A percentile compares a stretch with the other conserved stretches of the same genome.
Evolutionary conservation across 64 coral and sea anemone genomes (phyloP).

Genomic region (Dendrophyllia cribrosa): DNA sequence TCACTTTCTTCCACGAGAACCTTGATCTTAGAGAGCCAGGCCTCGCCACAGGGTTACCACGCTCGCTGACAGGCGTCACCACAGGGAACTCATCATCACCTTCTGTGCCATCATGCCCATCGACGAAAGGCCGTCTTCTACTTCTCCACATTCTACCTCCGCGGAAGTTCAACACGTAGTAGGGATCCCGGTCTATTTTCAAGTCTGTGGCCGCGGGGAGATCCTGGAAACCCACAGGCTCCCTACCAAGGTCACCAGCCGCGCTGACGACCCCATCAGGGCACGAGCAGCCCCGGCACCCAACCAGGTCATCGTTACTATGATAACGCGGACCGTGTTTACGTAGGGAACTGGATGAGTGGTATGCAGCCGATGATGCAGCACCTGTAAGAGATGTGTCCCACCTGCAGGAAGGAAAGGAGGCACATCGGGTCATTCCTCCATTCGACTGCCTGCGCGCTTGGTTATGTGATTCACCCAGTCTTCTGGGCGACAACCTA

Average conservation of each 20-base stretch:
- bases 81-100: neutral
- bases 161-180: conserved; percentile 17
- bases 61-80: neutral
- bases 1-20: neutral
- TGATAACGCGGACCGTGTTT: conserved; percentile 37
- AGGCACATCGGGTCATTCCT: conserved; percentile 77
- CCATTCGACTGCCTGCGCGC: conserved; percentile 46
- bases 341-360: conserved; percentile 47
- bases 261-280: neutral
- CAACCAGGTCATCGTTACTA: conserved; percentile 34
- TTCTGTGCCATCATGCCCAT: neutral
- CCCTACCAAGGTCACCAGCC: neutral
- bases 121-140: neutral
- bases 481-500: conserved; percentile 44
- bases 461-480: conserved; percentile 1
- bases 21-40: neutral
- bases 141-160: neutral
- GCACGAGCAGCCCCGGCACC: neutral
- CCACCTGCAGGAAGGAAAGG: conserved; percentile 95
- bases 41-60: neutral
- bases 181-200: neutral
- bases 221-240: neutral
- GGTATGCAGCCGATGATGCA: conserved; percentile 10
- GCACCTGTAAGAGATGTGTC: conserved; percentile 5
- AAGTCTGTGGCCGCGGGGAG: neutral